Evolutionary conservation across 1,140 invertebrate species (phyloP), one percentile per base, ranked within the genome.

Genomic region (Rhopalosiphum maidis): DNA sequence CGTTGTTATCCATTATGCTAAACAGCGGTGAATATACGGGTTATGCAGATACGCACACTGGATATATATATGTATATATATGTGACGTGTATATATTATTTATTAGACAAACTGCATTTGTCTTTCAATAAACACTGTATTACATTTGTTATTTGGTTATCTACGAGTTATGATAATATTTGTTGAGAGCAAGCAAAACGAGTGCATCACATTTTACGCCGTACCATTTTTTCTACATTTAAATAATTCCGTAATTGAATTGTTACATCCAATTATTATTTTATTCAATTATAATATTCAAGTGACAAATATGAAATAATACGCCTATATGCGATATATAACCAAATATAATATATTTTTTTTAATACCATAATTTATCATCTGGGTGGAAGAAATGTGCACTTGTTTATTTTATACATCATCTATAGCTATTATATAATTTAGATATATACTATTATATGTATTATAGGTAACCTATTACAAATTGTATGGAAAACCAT

Each of bases 1-100:
- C 35, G 88, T 37, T 89, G 88, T 89, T 89, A 55, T 89, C 8
- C 88, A 89, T 55, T 55, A 89, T 89, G 87, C 8, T 54, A 89
- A 54, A 89, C 43, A 48, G n/a, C 25, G 87, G n/a, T 55, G 23
- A 35, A 89, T 54, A 89, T 89, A 89, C 87, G n/a, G 18, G 46
- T 51, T 88, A 54, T 86, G 11, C 23, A 48, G 4, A 30, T 86
- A 46, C 23, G 0, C 5, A 77, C 23, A 41, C 22, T 37, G 35
- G 2, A 85, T 41, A 85, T 82, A 82, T 82, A 82, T 85, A 4
- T 82, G 23, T 82, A 18, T 82, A 37, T 82, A 82, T 82, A 82
- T 85, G 15, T 5, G 48, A 51, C 48, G 15, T 83, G 22, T 43
- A 85, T 85, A 18, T 87, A 48, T n/a, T 48, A 46, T 87, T 87